Percentiles rank a stretch among this genome's conserved stretches.
phyloP scores from a whole-genome alignment of 2,888 invertebrate species.

The Thymelicus acteon region DNA sequence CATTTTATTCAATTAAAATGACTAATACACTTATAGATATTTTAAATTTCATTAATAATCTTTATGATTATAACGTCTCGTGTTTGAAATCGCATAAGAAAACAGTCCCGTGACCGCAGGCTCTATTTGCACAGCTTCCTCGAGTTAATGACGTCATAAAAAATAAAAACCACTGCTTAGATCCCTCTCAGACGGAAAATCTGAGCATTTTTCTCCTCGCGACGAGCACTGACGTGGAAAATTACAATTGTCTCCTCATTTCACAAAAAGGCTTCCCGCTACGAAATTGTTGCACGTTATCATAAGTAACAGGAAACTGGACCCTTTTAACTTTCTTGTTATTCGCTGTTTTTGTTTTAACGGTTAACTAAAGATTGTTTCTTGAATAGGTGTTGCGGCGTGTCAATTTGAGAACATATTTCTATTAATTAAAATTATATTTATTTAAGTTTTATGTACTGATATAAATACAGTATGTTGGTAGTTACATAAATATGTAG shows the following conservation, averaged over 20 bases:
- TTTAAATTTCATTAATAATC: neutral
- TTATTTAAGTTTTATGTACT: too few relatives aligned
- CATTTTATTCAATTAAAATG: too few relatives aligned
- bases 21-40: neutral
- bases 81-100: constrained; percentile 37
- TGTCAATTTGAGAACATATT: too few relatives aligned
- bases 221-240: constrained; percentile 67
- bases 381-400: constrained; percentile 4
- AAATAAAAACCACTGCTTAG: constrained; percentile 64
- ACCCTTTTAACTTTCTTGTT: constrained; percentile 27
- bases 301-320: constrained; percentile 38
- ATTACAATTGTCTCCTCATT: constrained; percentile 65
- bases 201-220: constrained; percentile 60
- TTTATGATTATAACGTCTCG: neutral
- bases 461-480: too few relatives aligned
- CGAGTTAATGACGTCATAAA: constrained; percentile 79
- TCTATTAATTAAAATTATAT: too few relatives aligned
- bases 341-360: constrained; percentile 17
- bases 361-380: constrained; percentile 12
- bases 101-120: constrained; percentile 65
- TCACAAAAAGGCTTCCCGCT: constrained; percentile 41
- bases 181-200: constrained; percentile 63
- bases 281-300: constrained; percentile 38
- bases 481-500: too few relatives aligned
- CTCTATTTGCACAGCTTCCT: constrained; percentile 74